phyloP scores from a whole-genome alignment of 1,140 invertebrate species.

The Cardiocondyla obscurior region DNA sequence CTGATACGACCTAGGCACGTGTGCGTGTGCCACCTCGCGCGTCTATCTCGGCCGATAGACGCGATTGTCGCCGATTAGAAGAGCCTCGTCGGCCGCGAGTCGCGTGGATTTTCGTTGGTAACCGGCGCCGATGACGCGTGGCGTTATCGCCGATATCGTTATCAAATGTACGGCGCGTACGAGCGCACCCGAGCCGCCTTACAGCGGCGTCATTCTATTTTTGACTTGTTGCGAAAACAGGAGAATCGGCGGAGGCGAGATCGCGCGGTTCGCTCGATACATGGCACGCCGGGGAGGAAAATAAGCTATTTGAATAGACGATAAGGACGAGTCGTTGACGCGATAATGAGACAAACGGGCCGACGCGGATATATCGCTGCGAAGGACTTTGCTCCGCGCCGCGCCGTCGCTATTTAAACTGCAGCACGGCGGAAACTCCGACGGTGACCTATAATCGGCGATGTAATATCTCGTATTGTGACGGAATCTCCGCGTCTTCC shows the following conservation, averaged over 20 bases:
- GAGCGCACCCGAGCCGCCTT: too few species aligned
- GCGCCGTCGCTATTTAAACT: neutral
- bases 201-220: neutral
- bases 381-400: slow-evolving; percentile 26
- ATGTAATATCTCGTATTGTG: neutral
- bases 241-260: neutral
- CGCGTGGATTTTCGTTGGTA: slow-evolving; percentile 1
- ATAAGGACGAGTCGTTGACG: slow-evolving; percentile 40
- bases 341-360: slow-evolving; percentile 39
- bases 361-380: neutral
- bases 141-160: slow-evolving; percentile 9
- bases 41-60: neutral
- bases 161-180: neutral
- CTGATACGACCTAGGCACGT: slow-evolving; percentile 51
- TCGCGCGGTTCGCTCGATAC: neutral
- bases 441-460: slow-evolving; percentile 21
- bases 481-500: neutral
- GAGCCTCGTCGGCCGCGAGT: neutral
- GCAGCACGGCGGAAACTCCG: neutral
- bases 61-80: neutral
- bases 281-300: slow-evolving; percentile 67
- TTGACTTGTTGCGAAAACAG: slow-evolving; percentile 13
- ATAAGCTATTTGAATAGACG: slow-evolving; percentile 76
- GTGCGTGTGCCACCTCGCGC: neutral
- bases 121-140: neutral